Evolutionary conservation across 1,140 invertebrate genomes (phyloP).

Genomic region (Sogatella furcifera): DNA sequence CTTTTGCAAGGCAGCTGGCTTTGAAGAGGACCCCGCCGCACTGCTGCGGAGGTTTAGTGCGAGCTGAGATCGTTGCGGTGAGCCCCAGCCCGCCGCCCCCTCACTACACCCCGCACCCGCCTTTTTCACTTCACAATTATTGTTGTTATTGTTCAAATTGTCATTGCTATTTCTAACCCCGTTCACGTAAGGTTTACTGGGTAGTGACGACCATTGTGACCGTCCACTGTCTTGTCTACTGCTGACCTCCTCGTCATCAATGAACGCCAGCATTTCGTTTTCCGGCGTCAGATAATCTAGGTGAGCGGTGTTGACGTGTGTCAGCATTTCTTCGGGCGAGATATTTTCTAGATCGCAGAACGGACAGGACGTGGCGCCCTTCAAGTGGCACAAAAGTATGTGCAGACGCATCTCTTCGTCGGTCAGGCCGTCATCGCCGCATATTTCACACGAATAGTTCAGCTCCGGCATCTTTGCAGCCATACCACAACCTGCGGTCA

Average conservation of each 20-base stretch:
- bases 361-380: slow-evolving; percentile 62
- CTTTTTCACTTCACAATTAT: slow-evolving; percentile 23
- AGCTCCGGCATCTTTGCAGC: slow-evolving; percentile 30
- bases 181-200: slow-evolving; percentile 16
- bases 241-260: slow-evolving; percentile 35
- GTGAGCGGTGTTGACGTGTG: slow-evolving; percentile 70
- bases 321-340: slow-evolving; percentile 57
- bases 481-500: slow-evolving; percentile 16
- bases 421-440: slow-evolving; percentile 62
- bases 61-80: slow-evolving; percentile 38
- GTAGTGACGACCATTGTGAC: slow-evolving; percentile 16
- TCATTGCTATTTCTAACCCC: slow-evolving; percentile 23
- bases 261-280: slow-evolving; percentile 39
- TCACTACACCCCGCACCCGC: slow-evolving; percentile 12
- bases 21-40: slow-evolving; percentile 33
- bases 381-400: slow-evolving; percentile 61
- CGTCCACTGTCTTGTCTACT: slow-evolving; percentile 18
- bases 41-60: slow-evolving; percentile 38
- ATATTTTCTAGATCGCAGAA: slow-evolving; percentile 67
- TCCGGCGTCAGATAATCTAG: slow-evolving; percentile 65
- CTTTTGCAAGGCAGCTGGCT: slow-evolving; percentile 36
- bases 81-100: slow-evolving; percentile 36
- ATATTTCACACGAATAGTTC: slow-evolving; percentile 64
- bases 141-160: slow-evolving; percentile 40
- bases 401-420: slow-evolving; percentile 70